Evolutionary conservation across 2,888 invertebrate species (phyloP).

Genomic region (Chaitophorus viminalis): DNA sequence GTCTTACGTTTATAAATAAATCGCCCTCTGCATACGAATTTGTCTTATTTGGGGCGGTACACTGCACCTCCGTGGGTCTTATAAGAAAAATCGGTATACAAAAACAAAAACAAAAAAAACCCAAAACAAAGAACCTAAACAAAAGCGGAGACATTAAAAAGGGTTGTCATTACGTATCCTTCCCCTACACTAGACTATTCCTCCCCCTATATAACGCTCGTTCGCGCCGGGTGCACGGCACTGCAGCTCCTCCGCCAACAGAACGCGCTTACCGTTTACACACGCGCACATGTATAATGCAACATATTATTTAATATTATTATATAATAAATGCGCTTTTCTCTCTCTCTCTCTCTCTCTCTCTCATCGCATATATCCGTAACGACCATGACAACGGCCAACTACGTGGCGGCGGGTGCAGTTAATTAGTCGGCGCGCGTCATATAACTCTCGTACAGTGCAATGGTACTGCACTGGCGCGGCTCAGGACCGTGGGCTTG

Average conservation of each 20-base stretch:
- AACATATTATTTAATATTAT: not conserved
- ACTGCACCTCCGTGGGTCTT: too few species aligned
- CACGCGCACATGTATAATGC: not conserved
- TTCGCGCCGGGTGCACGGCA: not conserved
- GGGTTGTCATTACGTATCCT: not conserved
- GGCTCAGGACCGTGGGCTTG: not conserved
- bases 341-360: not conserved
- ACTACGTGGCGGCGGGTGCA: slow-evolving; percentile 52
- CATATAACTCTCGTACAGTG: slow-evolving; percentile 22
- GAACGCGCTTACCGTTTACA: not conserved
- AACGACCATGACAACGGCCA: not conserved
- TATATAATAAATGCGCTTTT: too few species aligned
- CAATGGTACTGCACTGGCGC: not conserved
- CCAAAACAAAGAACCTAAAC: not conserved
- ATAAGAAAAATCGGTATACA: not conserved
- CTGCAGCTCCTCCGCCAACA: not conserved
- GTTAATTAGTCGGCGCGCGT: slow-evolving; percentile 54
- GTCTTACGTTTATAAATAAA: too few species aligned
- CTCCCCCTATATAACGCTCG: not conserved
- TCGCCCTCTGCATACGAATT: too few species aligned
- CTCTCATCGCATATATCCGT: not conserved
- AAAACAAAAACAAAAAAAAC: not conserved
- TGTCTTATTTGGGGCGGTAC: too few species aligned
- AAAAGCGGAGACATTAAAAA: not conserved
- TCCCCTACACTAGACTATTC: not conserved